Conservation (phyloP, 2,113 vertebrate genomes). For the Corvus cornix region DNA sequence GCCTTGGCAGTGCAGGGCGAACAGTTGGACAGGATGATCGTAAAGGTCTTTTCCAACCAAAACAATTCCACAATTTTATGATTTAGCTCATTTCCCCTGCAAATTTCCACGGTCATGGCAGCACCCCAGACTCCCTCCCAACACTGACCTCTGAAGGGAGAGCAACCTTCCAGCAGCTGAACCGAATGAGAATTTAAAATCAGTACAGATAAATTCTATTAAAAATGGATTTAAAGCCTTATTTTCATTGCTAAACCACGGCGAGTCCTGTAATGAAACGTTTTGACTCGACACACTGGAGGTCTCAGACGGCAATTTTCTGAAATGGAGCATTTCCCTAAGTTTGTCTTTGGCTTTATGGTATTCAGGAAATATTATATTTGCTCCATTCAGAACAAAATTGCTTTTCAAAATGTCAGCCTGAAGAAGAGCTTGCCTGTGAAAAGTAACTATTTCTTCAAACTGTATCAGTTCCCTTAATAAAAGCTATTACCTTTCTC, state of each 20-base stretch:
- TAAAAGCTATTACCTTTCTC: neutral
- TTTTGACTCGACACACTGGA: neutral
- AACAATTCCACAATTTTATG: neutral
- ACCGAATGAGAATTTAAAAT: neutral
- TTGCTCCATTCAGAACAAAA: conserved; percentile 24
- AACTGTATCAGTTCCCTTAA: neutral
- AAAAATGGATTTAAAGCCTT: neutral
- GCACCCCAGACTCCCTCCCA: neutral
- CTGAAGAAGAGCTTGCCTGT: conserved; percentile 21
- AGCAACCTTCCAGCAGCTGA: neutral
- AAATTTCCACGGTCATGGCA: neutral
- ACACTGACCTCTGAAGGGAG: neutral
- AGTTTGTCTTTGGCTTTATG: conserved; percentile 32
- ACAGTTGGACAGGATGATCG: neutral
- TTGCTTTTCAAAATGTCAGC: conserved; percentile 50
- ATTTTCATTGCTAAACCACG: neutral
- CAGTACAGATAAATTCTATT: neutral
- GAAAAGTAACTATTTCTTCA: conserved; percentile 46
- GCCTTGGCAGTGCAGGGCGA: neutral
- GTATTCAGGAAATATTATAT: neutral
- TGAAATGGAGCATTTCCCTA: neutral
- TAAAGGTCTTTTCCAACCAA: neutral
- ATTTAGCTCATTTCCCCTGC: neutral
- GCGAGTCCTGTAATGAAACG: neutral
- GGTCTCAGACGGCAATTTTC: neutral